Conservation (phyloP, 92 coral and sea anemone species). For the Actinostola sp. region DNA sequence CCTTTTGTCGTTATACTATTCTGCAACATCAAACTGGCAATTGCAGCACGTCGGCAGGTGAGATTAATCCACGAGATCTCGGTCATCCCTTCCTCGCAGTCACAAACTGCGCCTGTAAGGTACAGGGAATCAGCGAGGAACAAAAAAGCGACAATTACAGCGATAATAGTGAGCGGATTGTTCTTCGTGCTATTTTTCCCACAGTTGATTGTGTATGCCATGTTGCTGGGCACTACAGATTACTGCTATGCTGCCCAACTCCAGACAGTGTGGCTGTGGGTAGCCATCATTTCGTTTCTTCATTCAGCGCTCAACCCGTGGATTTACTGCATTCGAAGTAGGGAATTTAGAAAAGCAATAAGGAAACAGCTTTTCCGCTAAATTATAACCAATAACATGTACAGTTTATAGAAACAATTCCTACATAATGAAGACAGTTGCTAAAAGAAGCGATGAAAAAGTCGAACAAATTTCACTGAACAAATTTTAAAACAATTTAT, state of each 20-base stretch:
- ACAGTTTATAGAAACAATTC: neutral
- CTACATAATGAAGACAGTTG: no score
- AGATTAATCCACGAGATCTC: slow-evolving; percentile 28
- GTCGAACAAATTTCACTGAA: slow-evolving; percentile 73
- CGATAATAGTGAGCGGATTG: slow-evolving; percentile 36
- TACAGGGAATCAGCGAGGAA: slow-evolving; percentile 21
- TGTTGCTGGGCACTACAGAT: slow-evolving; percentile 44
- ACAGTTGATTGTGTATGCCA: slow-evolving; percentile 41
- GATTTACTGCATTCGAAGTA: slow-evolving; percentile 57
- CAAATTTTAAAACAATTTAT: no score
- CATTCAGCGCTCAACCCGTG: slow-evolving; percentile 69
- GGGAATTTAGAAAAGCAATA: slow-evolving; percentile 51
- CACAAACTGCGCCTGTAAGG: neutral
- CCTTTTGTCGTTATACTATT: slow-evolving; percentile 45
- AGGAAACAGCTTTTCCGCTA: slow-evolving; percentile 10
- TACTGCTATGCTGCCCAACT: slow-evolving; percentile 27
- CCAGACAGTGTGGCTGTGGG: slow-evolving; percentile 61
- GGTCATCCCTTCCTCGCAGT: neutral
- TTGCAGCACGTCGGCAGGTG: slow-evolving; percentile 39
- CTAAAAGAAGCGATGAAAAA: slow-evolving; percentile 34
- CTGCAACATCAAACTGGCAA: slow-evolving; percentile 43
- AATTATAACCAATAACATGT: neutral
- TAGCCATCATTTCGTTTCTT: slow-evolving; percentile 56
- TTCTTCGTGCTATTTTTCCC: slow-evolving; percentile 54
- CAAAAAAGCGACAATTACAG: slow-evolving; percentile 52